Conservation (phyloP, 2,888 invertebrate genomes). For the Synanthedon formicaeformis region DNA sequence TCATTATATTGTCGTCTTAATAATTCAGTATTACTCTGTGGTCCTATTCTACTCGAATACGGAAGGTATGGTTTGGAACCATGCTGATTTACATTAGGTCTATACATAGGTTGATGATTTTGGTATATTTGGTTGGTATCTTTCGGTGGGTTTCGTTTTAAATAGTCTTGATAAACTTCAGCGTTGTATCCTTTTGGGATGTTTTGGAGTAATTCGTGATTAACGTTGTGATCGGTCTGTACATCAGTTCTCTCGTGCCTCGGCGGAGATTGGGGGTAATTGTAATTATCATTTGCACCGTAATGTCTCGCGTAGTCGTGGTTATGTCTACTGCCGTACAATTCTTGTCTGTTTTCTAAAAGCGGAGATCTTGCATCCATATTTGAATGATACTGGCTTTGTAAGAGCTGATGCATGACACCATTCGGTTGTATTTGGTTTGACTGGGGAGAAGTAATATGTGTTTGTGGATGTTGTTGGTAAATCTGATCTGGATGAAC, state of each 20-base stretch:
- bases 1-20: slow-evolving; percentile 73
- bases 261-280: slow-evolving; percentile 62
- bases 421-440: slow-evolving; percentile 64
- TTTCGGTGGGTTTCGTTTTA: slow-evolving; percentile 70
- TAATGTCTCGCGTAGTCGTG: slow-evolving; percentile 67
- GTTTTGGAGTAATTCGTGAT: slow-evolving; percentile 55
- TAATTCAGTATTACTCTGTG: slow-evolving; percentile 72
- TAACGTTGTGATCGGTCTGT: slow-evolving; percentile 56
- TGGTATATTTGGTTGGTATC: slow-evolving; percentile 69
- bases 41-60: slow-evolving; percentile 62
- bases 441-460: slow-evolving; percentile 42
- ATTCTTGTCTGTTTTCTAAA: slow-evolving; percentile 68
- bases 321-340: slow-evolving; percentile 68
- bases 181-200: slow-evolving; percentile 69
- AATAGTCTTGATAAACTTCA: slow-evolving; percentile 69
- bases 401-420: slow-evolving; percentile 67
- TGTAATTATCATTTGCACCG: slow-evolving; percentile 68
- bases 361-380: slow-evolving; percentile 63
- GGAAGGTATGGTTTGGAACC: slow-evolving; percentile 64
- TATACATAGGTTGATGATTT: slow-evolving; percentile 64
- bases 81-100: slow-evolving; percentile 57
- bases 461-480: slow-evolving; percentile 57
- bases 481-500: slow-evolving; percentile 63
- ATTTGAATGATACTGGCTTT: slow-evolving; percentile 59
- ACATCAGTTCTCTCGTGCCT: slow-evolving; percentile 53